Conservation (phyloP, 2,113 vertebrate species). For the Phyllopteryx taeniolatus region DNA sequence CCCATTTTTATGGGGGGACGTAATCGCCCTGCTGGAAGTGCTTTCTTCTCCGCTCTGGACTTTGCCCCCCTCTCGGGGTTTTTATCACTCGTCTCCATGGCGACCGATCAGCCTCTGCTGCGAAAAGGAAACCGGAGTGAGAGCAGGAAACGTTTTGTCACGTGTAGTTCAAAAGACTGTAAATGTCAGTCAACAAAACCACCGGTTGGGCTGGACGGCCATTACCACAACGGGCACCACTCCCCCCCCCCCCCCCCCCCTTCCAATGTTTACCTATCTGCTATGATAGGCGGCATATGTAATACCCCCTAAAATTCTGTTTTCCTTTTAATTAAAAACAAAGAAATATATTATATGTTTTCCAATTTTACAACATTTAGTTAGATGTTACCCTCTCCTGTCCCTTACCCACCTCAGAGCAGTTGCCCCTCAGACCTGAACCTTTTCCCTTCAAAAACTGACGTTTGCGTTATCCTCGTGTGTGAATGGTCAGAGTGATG, state of each 20-base stretch:
- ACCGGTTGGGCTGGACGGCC: not conserved
- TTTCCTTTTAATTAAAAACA: no score
- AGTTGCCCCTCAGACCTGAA: not conserved
- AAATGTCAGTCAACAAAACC: not conserved
- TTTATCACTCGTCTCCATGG: conserved; percentile 64
- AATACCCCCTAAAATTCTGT: no score
- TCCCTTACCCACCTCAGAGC: no score
- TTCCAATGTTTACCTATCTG: no score
- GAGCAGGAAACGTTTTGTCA: not conserved
- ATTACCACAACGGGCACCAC: no score
- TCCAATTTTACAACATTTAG: no score
- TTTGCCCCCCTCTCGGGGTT: conserved; percentile 57
- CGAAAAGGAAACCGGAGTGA: not conserved
- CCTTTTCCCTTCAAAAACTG: not conserved
- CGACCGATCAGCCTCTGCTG: conserved; percentile 49
- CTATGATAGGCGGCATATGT: no score
- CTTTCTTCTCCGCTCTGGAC: conserved; percentile 50
- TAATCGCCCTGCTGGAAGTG: conserved; percentile 36
- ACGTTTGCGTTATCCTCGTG: no score
- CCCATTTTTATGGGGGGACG: conserved; percentile 45
- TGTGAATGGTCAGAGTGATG: no score
- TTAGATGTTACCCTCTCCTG: no score
- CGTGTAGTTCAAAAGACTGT: not conserved
- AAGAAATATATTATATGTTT: no score
- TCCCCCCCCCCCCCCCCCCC: no score